Evolutionary conservation across 2,797 vertebrate genomes (phyloP), one percentile per base, ranked within the genome.

Genomic region (Poeciliopsis presidionis): DNA sequence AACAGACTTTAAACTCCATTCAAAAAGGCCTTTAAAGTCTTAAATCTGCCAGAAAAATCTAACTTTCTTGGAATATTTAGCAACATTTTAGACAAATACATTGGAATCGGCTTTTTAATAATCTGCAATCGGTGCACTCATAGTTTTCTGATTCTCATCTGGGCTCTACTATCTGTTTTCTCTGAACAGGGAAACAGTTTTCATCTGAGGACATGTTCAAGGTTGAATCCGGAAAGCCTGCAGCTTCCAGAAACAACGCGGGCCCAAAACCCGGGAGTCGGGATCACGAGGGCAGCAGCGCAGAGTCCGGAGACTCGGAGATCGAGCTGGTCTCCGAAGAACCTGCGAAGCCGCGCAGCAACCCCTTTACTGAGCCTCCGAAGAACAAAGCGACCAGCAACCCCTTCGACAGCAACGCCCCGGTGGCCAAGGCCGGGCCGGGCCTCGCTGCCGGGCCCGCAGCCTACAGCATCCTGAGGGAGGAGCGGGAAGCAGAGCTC

Each of bases 401-500:
- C 87, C 84, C 91, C 78, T 93, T 93, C 78, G 93, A 95, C 85
- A 41, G 39, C 39, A 92, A 79, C 73, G 86, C 92, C 47, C 93
- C 90, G 5, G 94, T 94, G 7, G 89, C 94, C 87, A 98, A 98
- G 83, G 96, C 95, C 88, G 96, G 94, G 82, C 96, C 97, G 7
- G 93, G 97, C 84, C 96, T 94, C 53, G 90, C 94, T 22, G 95
- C 96, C 61, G 96, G 96, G 63, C 92, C 97, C 84, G 3, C 96
- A 1, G 96, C 97, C 86, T 99, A 99, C 94, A 99, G 98, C 94
- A 97, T 99, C 89, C 95, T 99, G 90, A 93, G 98, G 69, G 98
- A 99, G 91, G 98, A 99, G 91, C 95, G 98, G 14, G 98, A 99
- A 93, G 98, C 98, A 0, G 98, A 99, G 95, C 97, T 99, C 0